Conservation (phyloP, 92 coral and sea anemone genomes). For the Zoanthus solanderi region DNA sequence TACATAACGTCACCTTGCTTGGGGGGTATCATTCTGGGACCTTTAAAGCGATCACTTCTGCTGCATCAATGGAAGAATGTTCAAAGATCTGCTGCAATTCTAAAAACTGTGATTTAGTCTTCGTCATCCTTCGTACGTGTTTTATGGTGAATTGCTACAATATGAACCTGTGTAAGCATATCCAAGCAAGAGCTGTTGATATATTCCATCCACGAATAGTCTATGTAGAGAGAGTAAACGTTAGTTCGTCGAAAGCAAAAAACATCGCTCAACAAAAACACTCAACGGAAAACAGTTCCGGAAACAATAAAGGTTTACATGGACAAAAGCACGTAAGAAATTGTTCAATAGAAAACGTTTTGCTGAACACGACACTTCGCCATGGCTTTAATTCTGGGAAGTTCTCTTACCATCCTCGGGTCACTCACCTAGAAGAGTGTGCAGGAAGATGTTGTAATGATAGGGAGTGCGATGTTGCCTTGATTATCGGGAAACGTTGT, state of each 20-base stretch:
- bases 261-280: neutral
- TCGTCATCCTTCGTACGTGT: slow-evolving; percentile 79
- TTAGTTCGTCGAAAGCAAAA: slow-evolving; percentile 23
- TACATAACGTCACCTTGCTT: slow-evolving; percentile 71
- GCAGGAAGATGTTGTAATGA: slow-evolving; percentile 38
- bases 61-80: slow-evolving; percentile 72
- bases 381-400: slow-evolving; percentile 10
- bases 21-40: slow-evolving; percentile 84
- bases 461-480: slow-evolving; percentile 53
- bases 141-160: slow-evolving; percentile 71
- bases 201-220: slow-evolving; percentile 61
- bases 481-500: slow-evolving; percentile 51
- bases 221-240: slow-evolving; percentile 47
- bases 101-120: slow-evolving; percentile 75
- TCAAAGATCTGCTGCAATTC: slow-evolving; percentile 72
- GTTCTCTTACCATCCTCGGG: slow-evolving; percentile 9
- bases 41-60: slow-evolving; percentile 71
- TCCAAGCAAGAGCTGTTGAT: slow-evolving; percentile 49
- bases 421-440: slow-evolving; percentile 42
- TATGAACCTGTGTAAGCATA: slow-evolving; percentile 63
- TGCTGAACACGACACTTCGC: slow-evolving; percentile 29
- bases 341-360: slow-evolving; percentile 2
- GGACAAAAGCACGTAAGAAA: neutral
- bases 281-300: neutral
- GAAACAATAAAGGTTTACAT: neutral